phyloP scores from a whole-genome alignment of 2,113 vertebrate genomes.

The Seriola dumerili region DNA sequence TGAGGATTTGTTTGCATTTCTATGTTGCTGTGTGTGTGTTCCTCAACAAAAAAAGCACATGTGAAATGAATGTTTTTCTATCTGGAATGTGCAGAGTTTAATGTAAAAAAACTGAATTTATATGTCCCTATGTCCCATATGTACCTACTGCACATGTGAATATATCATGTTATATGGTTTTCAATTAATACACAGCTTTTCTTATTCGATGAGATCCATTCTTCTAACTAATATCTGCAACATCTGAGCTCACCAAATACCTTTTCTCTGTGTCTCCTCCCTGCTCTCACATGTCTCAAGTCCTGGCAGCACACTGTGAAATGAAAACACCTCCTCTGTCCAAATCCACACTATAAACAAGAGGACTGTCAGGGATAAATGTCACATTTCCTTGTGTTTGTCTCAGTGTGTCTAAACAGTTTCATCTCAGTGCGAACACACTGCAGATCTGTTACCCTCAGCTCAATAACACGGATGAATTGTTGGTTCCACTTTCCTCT shows the following conservation, averaged over 20 bases:
- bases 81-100: not conserved
- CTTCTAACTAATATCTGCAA: slow-evolving; percentile 21
- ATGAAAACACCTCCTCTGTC: slow-evolving; percentile 62
- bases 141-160: no score
- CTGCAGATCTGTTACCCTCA: slow-evolving; percentile 37
- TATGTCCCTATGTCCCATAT: not conserved
- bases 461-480: slow-evolving; percentile 44
- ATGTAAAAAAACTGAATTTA: not conserved
- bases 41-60: not conserved
- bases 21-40: not conserved
- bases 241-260: slow-evolving; percentile 40
- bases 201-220: not conserved
- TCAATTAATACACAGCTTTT: no score
- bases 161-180: no score
- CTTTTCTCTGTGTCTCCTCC: slow-evolving; percentile 20
- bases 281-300: slow-evolving; percentile 31
- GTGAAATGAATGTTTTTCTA: not conserved
- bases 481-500: slow-evolving; percentile 40
- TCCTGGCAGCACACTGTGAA: slow-evolving; percentile 55
- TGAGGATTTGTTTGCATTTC: slow-evolving; percentile 10
- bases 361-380: slow-evolving; percentile 53
- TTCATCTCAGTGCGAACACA: slow-evolving; percentile 30
- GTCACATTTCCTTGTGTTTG: slow-evolving; percentile 67
- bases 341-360: slow-evolving; percentile 69
- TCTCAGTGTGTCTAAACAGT: slow-evolving; percentile 68